Conservation (phyloP, 1,140 invertebrate genomes). For the Microplitis demolitor region DNA sequence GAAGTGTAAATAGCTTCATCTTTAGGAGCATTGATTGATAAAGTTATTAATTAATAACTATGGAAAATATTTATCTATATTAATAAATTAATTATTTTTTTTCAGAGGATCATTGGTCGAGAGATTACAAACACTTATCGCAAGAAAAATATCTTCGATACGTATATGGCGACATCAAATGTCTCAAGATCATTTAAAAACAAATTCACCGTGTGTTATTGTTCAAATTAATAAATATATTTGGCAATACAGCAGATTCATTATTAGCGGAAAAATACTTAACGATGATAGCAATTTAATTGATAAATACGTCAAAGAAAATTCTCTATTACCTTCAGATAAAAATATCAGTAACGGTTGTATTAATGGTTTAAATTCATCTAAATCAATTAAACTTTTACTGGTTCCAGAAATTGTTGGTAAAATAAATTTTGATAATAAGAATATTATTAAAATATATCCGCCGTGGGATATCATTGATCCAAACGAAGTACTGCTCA, state of each 20-base stretch:
- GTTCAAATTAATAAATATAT: conserved; percentile 33
- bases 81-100: conserved; percentile 25
- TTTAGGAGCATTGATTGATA: too few species aligned
- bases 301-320: not conserved
- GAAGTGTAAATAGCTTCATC: too few species aligned
- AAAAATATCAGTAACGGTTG: not conserved
- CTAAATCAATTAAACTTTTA: conserved; percentile 39
- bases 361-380: not conserved
- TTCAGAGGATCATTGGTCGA: conserved; percentile 48
- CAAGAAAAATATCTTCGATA: conserved; percentile 42
- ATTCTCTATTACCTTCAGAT: not conserved
- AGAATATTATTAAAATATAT: conserved; percentile 47
- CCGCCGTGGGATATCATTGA: conserved; percentile 50
- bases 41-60: not conserved
- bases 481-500: conserved; percentile 33
- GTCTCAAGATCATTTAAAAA: conserved; percentile 28
- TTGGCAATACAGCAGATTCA: conserved; percentile 38
- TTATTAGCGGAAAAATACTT: conserved; percentile 42
- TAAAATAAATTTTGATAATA: conserved; percentile 32
- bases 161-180: conserved; percentile 51
- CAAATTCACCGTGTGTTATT: conserved; percentile 34
- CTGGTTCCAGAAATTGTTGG: conserved; percentile 49
- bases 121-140: conserved; percentile 42
- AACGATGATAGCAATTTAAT: conserved; percentile 45
- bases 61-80: not conserved